These are phyloP conservation scores for Atethmia centrago DNA, from an alignment of 2,888 invertebrate species.

Conservation along the genomic window DNA sequence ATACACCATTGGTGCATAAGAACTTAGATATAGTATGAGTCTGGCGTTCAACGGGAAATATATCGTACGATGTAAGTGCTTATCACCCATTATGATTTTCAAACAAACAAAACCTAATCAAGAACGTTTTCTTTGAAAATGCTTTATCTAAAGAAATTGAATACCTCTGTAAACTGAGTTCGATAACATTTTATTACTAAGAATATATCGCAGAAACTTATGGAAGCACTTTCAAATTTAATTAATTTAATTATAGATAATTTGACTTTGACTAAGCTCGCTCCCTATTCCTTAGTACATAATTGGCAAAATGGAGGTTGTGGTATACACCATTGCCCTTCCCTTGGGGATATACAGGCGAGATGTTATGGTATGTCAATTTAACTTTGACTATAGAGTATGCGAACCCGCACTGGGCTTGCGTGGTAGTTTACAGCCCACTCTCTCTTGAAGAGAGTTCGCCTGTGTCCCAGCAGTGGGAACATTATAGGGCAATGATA, in stretches of 20 bases:
- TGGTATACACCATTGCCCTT: background rate
- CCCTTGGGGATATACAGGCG: too few species aligned
- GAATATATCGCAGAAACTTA: background rate
- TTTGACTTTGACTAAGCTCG: background rate
- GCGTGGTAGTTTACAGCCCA: too few species aligned
- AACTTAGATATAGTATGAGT: too few species aligned
- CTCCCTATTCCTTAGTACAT: too few species aligned
- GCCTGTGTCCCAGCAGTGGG: too few species aligned
- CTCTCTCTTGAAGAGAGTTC: too few species aligned
- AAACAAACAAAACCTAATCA: slow-evolving; percentile 7
- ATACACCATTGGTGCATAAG: too few species aligned
- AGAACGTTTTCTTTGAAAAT: background rate
- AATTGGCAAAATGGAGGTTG: background rate
- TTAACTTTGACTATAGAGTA: slow-evolving; percentile 10
- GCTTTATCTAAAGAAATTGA: background rate
- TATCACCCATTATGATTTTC: background rate
- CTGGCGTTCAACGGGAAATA: too few species aligned
- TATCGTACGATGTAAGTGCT: background rate
- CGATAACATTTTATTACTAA: background rate
- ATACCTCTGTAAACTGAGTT: background rate
- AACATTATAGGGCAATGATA: too few species aligned
- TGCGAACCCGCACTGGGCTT: too few species aligned
- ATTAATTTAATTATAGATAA: background rate
- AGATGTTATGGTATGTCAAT: slow-evolving; percentile 1
- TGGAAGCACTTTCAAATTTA: background rate